These are phyloP conservation scores for Paramormyrops hopkinsi DNA, from an alignment of 2,797 vertebrate species.

Conservation along the genomic window DNA sequence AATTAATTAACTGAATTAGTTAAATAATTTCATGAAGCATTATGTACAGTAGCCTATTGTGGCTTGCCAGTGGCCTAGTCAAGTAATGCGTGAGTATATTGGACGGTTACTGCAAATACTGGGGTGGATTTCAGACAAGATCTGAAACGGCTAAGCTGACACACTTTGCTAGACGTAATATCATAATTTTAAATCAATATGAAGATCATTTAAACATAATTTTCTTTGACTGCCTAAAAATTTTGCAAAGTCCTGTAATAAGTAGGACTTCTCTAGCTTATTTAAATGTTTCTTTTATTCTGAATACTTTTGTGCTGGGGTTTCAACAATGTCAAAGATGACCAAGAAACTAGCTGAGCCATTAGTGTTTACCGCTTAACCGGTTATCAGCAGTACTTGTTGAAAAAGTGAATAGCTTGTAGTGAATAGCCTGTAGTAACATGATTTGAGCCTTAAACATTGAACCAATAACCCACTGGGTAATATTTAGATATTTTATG, in stretches of 20 bases:
- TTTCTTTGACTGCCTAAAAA: background rate
- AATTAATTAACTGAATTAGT: background rate
- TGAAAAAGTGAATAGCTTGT: background rate
- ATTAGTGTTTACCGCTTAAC: background rate
- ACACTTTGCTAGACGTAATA: background rate
- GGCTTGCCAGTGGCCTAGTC: background rate
- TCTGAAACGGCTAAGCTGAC: background rate
- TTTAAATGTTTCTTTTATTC: background rate
- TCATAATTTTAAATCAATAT: background rate
- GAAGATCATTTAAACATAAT: background rate
- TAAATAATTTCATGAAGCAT: background rate
- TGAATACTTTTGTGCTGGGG: background rate
- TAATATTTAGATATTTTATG: background rate
- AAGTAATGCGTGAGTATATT: background rate
- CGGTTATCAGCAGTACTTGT: background rate
- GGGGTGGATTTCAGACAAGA: background rate
- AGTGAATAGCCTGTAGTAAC: background rate
- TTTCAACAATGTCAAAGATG: background rate
- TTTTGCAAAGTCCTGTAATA: background rate
- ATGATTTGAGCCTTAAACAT: background rate
- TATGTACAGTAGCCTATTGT: background rate
- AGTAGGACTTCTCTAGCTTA: background rate
- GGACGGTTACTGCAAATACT: background rate
- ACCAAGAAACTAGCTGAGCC: background rate
- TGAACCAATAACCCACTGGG: background rate